phyloP scores from a whole-genome alignment of 2,113 vertebrate species.

The Esox niger region DNA sequence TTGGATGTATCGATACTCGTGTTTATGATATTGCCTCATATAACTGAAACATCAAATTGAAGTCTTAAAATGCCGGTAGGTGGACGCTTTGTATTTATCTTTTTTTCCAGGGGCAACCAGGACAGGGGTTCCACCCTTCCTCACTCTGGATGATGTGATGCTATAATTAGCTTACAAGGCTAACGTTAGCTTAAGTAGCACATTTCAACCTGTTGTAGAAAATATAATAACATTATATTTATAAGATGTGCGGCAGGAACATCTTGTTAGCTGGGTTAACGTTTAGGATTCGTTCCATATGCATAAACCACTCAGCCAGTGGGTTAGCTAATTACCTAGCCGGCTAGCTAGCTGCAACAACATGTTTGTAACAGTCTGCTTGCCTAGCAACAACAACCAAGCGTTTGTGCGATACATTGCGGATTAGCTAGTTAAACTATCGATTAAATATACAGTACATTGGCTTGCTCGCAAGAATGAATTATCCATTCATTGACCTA shows the following conservation, averaged over 20 bases:
- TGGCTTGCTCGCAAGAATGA: too few species aligned
- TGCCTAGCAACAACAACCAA: slow-evolving; percentile 29
- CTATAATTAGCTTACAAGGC: slow-evolving; percentile 44
- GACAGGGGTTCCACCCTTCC: slow-evolving; percentile 63
- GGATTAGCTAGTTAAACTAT: too few species aligned
- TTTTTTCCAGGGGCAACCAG: slow-evolving; percentile 28
- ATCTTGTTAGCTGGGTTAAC: background rate
- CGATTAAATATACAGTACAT: too few species aligned
- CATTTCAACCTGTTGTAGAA: background rate
- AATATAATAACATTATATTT: background rate
- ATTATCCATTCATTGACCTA: too few species aligned
- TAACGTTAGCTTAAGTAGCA: background rate
- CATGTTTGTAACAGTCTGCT: background rate
- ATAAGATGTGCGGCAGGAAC: background rate
- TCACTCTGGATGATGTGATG: slow-evolving; percentile 49
- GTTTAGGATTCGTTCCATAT: background rate
- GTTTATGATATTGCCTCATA: background rate
- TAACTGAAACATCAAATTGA: background rate
- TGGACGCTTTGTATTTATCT: slow-evolving; percentile 23
- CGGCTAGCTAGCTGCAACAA: background rate
- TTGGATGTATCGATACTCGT: too few species aligned
- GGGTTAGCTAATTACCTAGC: background rate
- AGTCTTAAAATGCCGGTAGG: slow-evolving; percentile 68
- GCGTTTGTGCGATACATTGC: background rate
- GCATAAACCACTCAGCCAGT: background rate